Percentiles rank a stretch among this genome's conserved stretches.
These are phyloP conservation scores for Xiphias gladius DNA, from an alignment of 2,113 vertebrate species.

Conservation along the genomic window DNA sequence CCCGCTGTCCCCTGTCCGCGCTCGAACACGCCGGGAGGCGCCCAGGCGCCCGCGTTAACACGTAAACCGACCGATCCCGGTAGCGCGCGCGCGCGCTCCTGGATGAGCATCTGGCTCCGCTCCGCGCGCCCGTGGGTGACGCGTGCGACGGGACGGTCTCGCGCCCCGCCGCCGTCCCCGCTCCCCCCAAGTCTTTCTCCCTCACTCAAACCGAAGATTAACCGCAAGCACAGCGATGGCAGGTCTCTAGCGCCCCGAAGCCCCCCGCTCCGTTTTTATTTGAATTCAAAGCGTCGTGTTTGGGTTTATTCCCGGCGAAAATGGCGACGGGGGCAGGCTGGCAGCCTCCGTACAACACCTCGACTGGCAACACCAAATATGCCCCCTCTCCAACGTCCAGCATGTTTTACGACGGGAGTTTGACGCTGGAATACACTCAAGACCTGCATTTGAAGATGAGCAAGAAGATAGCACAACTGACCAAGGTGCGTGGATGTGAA, in stretches of 20 bases:
- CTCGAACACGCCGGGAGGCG: too few species aligned
- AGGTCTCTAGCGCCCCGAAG: background rate
- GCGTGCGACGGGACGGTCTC: slow-evolving; percentile 34
- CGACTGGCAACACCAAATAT: slow-evolving; percentile 74
- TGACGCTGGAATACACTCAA: slow-evolving; percentile 88
- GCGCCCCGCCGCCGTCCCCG: background rate
- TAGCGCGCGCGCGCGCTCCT: slow-evolving; percentile 39
- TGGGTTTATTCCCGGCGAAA: slow-evolving; percentile 78
- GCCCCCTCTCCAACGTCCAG: slow-evolving; percentile 78
- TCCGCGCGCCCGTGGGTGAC: slow-evolving; percentile 35
- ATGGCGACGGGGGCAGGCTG: slow-evolving; percentile 96
- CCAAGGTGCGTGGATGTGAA: slow-evolving; percentile 87
- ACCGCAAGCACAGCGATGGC: slow-evolving; percentile 33
- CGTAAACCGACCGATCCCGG: slow-evolving; percentile 9
- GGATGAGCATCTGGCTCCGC: slow-evolving; percentile 66
- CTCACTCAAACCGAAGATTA: background rate
- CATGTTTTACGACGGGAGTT: slow-evolving; percentile 81
- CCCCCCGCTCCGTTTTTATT: background rate
- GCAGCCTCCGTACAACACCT: slow-evolving; percentile 87
- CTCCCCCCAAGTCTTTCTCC: background rate
- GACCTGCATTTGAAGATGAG: slow-evolving; percentile 98
- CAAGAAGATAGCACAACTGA: slow-evolving; percentile 98
- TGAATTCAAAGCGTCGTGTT: slow-evolving; percentile 5
- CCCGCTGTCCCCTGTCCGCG: background rate
- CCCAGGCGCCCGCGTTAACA: too few species aligned